phyloP scores from a whole-genome alignment of 64 coral and sea anemone species.

The Actinia equina region DNA sequence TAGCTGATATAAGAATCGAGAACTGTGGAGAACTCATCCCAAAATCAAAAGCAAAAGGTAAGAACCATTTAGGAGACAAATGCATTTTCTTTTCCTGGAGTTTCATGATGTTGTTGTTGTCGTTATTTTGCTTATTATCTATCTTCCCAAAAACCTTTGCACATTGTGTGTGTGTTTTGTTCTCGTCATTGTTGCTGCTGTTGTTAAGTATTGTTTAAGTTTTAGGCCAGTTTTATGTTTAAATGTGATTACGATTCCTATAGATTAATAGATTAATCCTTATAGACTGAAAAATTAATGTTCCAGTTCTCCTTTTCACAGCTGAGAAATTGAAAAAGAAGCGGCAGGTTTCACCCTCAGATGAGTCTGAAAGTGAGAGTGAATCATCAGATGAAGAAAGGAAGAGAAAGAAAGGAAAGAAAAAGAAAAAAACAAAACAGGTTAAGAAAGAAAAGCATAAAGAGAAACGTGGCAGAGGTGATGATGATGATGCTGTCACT shows the following conservation, averaged over 20 bases:
- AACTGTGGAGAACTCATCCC: constrained; percentile 98
- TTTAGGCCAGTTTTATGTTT: too few relatives aligned
- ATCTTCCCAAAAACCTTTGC: too few relatives aligned
- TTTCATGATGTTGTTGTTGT: too few relatives aligned
- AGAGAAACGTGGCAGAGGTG: constrained; percentile 27
- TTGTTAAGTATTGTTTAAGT: too few relatives aligned
- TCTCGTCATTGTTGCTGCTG: too few relatives aligned
- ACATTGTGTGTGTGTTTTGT: too few relatives aligned
- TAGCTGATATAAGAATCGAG: constrained; percentile 62
- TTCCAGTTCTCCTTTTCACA: not conserved
- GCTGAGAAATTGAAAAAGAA: constrained; percentile 43
- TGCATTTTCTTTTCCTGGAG: too few relatives aligned
- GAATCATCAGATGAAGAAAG: constrained; percentile 55
- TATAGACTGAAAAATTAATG: too few relatives aligned
- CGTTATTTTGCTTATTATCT: too few relatives aligned
- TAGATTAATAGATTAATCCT: too few relatives aligned
- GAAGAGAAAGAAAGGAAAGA: constrained; percentile 52
- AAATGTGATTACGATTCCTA: too few relatives aligned
- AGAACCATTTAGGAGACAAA: not conserved
- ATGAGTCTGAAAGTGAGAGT: constrained; percentile 38
- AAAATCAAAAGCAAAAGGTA: constrained; percentile 86
- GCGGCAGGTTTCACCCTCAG: not conserved
- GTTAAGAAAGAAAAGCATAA: constrained; percentile 52
- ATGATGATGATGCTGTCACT: constrained; percentile 1
- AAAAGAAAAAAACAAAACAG: constrained; percentile 66